Conservation (phyloP, 2,888 invertebrate genomes). For the Macroteleia sp. region DNA sequence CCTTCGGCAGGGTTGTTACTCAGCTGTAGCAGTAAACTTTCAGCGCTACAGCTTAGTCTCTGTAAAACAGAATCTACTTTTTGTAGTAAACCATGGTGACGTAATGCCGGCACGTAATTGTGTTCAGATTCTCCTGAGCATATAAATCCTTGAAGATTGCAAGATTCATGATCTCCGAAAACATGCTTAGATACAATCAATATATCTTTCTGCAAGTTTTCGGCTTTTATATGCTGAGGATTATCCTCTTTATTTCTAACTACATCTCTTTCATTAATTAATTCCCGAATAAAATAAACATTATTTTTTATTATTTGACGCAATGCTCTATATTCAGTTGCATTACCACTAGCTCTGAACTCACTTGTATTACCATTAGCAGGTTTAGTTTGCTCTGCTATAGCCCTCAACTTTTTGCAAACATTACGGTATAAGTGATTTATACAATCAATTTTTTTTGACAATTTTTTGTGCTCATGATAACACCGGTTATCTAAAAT, state of each 20-base stretch:
- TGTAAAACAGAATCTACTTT: neutral
- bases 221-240: neutral
- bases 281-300: neutral
- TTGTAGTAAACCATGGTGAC: conserved; percentile 24
- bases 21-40: conserved; percentile 7
- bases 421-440: conserved; percentile 54
- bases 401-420: conserved; percentile 5
- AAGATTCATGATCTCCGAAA: conserved; percentile 63
- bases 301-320: neutral
- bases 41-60: neutral
- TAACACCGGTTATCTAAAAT: conserved; percentile 47
- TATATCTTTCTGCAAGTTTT: conserved; percentile 50
- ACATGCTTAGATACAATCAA: conserved; percentile 50
- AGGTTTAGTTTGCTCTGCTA: conserved; percentile 1
- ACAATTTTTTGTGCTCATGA: conserved; percentile 11
- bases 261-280: neutral
- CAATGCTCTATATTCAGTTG: neutral
- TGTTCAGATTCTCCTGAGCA: neutral
- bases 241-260: neutral
- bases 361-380: neutral
- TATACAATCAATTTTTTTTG: conserved; percentile 47
- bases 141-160: neutral
- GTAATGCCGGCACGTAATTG: conserved; percentile 8
- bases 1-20: conserved; percentile 37
- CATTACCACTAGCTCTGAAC: too few relatives aligned